A percentile compares a stretch with the other conserved stretches of the same genome.
phyloP scores from a whole-genome alignment of 92 coral and sea anemone genomes.

The Blastomussa wellsi region DNA sequence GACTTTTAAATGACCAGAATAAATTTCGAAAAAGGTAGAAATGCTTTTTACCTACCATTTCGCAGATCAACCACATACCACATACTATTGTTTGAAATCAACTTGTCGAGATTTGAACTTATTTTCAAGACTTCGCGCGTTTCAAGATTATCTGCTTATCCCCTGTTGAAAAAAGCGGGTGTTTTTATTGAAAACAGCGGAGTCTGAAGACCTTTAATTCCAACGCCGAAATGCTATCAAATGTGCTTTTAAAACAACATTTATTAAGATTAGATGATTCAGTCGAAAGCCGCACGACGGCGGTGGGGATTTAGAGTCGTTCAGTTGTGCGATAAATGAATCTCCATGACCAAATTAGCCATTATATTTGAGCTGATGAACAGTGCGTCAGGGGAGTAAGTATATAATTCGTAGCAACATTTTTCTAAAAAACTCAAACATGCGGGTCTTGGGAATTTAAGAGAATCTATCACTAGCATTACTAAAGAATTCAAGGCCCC shows the following conservation, averaged over 20 bases:
- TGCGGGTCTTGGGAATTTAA: neutral
- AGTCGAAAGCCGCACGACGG: neutral
- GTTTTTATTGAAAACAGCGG: conserved; percentile 11
- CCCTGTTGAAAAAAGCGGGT: neutral
- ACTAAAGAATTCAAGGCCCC: no score
- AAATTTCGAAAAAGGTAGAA: no score
- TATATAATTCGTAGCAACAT: no score
- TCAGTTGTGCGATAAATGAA: neutral
- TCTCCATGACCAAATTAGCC: no score
- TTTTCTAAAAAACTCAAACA: neutral
- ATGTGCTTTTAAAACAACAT: neutral
- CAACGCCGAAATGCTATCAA: neutral
- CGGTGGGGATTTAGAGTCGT: no score
- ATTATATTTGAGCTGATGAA: no score
- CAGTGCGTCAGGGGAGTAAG: no score
- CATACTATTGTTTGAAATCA: neutral
- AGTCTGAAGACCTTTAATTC: neutral
- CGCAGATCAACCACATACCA: no score
- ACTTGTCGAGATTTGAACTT: neutral
- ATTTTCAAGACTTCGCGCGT: neutral
- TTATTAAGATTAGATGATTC: neutral
- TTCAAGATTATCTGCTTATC: neutral
- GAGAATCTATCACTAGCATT: no score
- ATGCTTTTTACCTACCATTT: neutral
- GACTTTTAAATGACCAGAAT: no score